phyloP scores from a whole-genome alignment of 2,797 vertebrate species.

The Poeciliopsis turneri region DNA sequence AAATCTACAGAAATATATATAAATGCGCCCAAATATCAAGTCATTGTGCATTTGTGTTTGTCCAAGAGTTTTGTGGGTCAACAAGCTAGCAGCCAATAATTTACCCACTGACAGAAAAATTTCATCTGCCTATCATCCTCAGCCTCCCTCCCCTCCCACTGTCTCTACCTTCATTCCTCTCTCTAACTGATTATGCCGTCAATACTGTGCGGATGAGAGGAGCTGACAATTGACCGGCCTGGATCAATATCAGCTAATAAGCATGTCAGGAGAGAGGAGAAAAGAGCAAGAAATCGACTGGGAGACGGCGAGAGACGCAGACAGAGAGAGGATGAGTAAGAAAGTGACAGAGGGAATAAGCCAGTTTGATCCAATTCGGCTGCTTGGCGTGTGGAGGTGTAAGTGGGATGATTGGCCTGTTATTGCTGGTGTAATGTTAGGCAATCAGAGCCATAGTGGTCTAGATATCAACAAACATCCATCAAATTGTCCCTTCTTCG shows the following conservation, averaged over 20 bases:
- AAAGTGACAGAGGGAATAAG: conserved; percentile 72
- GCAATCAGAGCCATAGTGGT: conserved; percentile 99
- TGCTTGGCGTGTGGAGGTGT: conserved; percentile 94
- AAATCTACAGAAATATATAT: not conserved
- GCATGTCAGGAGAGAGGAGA: conserved; percentile 91
- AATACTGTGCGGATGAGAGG: conserved; percentile 98
- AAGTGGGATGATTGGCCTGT: conserved; percentile 99
- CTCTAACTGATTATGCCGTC: conserved; percentile 95
- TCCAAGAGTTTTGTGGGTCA: conserved; percentile 87
- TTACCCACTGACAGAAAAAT: conserved; percentile 96
- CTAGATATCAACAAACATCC: conserved; percentile 99
- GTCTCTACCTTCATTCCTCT: conserved; percentile 74
- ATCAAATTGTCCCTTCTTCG: conserved; percentile 94
- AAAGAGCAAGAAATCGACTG: conserved; percentile 79
- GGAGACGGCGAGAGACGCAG: conserved; percentile 69
- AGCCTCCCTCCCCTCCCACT: conserved; percentile 65
- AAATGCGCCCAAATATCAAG: conserved; percentile 24
- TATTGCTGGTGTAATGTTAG: conserved; percentile 99
- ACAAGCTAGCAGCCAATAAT: conserved; percentile 97
- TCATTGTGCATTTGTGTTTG: conserved; percentile 42
- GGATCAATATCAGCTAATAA: conserved; percentile 99
- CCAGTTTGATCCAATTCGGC: conserved; percentile 96
- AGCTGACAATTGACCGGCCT: conserved; percentile 98
- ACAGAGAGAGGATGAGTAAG: conserved; percentile 67
- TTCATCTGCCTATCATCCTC: conserved; percentile 92